Percentiles rank a stretch among this genome's conserved stretches.
phyloP scores from a whole-genome alignment of 2,113 vertebrate genomes.

The Melospiza melodia region DNA sequence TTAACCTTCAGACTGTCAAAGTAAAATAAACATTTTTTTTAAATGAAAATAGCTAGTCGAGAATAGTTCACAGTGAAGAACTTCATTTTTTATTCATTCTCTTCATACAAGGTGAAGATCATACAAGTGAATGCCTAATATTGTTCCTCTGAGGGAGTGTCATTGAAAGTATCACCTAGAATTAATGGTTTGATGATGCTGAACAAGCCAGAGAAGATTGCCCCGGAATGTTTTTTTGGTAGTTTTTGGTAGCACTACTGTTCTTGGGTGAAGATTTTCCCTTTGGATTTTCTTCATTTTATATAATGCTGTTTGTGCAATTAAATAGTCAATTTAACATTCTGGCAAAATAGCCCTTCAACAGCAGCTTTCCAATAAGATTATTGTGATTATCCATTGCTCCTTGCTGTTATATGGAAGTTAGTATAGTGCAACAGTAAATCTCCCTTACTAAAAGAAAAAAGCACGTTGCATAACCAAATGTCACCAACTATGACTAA shows the following conservation, averaged over 20 bases:
- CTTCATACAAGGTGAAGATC: slow-evolving; percentile 76
- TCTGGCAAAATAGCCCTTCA: slow-evolving; percentile 15
- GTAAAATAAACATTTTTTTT: slow-evolving; percentile 78
- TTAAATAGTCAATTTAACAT: slow-evolving; percentile 1
- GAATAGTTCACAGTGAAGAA: slow-evolving; percentile 72
- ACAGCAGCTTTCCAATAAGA: slow-evolving; percentile 6
- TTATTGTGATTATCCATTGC: not conserved
- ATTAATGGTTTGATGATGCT: slow-evolving; percentile 59
- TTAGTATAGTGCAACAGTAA: not conserved
- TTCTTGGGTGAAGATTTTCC: slow-evolving; percentile 22
- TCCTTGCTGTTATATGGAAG: not conserved
- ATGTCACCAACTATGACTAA: not conserved
- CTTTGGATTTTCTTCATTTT: not conserved
- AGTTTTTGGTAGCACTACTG: not conserved
- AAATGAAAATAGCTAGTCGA: slow-evolving; percentile 77
- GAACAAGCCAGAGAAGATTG: slow-evolving; percentile 38
- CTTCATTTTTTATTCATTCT: slow-evolving; percentile 82
- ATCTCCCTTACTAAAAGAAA: not conserved
- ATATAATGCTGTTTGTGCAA: not conserved
- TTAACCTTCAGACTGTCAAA: slow-evolving; percentile 78
- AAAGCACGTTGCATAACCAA: not conserved
- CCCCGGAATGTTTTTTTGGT: slow-evolving; percentile 17
- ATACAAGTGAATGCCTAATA: slow-evolving; percentile 74
- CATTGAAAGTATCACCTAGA: slow-evolving; percentile 49
- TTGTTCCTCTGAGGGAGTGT: slow-evolving; percentile 59